phyloP scores from a whole-genome alignment of 2,113 vertebrate species.

The Dicerorhinus sumatrensis region DNA sequence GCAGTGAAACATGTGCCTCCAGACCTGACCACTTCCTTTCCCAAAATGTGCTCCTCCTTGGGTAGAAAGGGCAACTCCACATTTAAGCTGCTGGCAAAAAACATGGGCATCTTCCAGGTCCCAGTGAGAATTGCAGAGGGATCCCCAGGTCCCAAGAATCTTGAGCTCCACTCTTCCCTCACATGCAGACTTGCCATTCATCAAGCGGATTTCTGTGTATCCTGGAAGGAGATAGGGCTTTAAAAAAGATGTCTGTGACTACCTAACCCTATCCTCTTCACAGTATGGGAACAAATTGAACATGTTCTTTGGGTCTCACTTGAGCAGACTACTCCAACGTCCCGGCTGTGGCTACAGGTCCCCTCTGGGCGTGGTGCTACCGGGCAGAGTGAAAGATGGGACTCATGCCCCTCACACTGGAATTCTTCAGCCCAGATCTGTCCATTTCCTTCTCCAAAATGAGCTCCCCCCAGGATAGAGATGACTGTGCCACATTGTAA shows the following conservation, averaged over 20 bases:
- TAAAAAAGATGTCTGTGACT: not conserved
- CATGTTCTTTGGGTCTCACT: conserved; percentile 78
- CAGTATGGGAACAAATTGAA: not conserved
- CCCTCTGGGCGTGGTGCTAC: conserved; percentile 36
- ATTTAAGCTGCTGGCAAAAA: conserved; percentile 78
- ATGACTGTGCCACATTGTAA: conserved; percentile 83
- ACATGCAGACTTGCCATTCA: conserved; percentile 8
- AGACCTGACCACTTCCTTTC: not conserved
- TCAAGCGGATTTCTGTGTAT: conserved; percentile 64
- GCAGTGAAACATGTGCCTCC: conserved; percentile 78
- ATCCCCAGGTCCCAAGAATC: conserved; percentile 61
- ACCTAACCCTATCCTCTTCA: not conserved
- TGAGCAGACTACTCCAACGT: conserved; percentile 85
- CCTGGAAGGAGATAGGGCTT: conserved; percentile 67
- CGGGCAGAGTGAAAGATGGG: conserved; percentile 81
- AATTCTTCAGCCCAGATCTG: conserved; percentile 85
- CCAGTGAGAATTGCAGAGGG: conserved; percentile 78
- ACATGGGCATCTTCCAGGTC: conserved; percentile 67
- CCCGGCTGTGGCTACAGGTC: conserved; percentile 75
- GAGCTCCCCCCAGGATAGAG: conserved; percentile 70
- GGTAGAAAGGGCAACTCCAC: conserved; percentile 67
- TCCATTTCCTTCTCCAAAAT: conserved; percentile 72
- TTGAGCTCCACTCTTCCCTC: conserved; percentile 80
- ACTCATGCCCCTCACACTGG: conserved; percentile 83
- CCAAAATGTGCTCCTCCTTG: conserved; percentile 66